Percentiles rank a stretch among this genome's conserved stretches.
Conservation (phyloP, 2,113 vertebrate species). For the Thamnophis sirtalis region DNA sequence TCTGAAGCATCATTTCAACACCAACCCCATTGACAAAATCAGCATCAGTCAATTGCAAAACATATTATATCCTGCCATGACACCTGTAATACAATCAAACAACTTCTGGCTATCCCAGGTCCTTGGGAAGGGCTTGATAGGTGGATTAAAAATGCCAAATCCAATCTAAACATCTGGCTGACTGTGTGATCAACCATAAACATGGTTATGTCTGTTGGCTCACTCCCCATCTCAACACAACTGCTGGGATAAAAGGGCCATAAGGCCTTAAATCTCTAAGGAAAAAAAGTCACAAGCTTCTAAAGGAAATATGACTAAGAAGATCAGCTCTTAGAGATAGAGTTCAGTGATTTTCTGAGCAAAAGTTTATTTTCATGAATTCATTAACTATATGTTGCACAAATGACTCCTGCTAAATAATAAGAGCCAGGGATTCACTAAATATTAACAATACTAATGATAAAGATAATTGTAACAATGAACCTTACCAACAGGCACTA, state of each 20-base stretch:
- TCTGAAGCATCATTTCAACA: neutral
- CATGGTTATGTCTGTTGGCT: neutral
- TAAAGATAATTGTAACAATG: neutral
- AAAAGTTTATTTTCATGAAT: slow-evolving; percentile 46
- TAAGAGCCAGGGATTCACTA: slow-evolving; percentile 21
- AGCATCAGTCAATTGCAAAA: neutral
- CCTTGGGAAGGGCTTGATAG: neutral
- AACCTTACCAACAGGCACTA: neutral
- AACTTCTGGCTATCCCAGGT: neutral
- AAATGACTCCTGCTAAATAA: slow-evolving; percentile 5
- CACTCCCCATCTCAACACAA: neutral
- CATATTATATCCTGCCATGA: neutral
- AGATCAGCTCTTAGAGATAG: neutral
- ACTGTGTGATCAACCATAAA: neutral
- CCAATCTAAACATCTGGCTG: neutral
- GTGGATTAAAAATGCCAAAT: neutral
- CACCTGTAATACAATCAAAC: neutral
- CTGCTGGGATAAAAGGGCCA: neutral
- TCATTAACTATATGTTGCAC: slow-evolving; percentile 38
- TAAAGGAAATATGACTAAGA: neutral
- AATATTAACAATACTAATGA: neutral
- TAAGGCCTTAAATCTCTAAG: neutral
- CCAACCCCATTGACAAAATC: neutral
- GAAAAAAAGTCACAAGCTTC: neutral
- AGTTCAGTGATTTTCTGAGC: slow-evolving; percentile 1